These are phyloP conservation scores for Proterorhinus semilunaris DNA, from an alignment of 2,113 vertebrate species.

Conservation along the genomic window DNA sequence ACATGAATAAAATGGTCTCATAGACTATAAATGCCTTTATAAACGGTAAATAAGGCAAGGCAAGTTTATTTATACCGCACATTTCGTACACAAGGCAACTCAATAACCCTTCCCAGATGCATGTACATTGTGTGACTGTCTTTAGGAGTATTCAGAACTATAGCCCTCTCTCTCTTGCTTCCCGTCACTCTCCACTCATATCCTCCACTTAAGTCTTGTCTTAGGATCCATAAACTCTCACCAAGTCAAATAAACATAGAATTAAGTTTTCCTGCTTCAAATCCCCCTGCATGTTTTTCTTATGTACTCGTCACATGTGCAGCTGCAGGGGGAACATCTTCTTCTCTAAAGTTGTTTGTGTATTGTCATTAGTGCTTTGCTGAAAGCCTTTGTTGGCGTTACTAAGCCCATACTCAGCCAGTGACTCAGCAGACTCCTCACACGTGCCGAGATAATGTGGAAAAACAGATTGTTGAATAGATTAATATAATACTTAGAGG, in stretches of 20 bases:
- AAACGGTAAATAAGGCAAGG: too few relatives aligned
- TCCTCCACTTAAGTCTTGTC: conserved; percentile 33
- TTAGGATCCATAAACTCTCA: conserved; percentile 30
- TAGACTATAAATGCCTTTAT: background rate
- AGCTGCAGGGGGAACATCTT: conserved; percentile 34
- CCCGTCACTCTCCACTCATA: conserved; percentile 7
- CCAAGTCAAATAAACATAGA: conserved; percentile 58
- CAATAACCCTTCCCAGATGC: too few relatives aligned
- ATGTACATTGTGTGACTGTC: too few relatives aligned
- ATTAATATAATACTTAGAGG: conserved; percentile 57
- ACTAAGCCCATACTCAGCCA: conserved; percentile 37
- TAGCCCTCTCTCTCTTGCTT: background rate
- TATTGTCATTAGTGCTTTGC: conserved; percentile 16
- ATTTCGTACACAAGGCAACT: too few relatives aligned
- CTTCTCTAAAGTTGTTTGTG: conserved; percentile 23
- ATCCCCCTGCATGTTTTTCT: conserved; percentile 15
- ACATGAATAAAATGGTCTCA: too few relatives aligned
- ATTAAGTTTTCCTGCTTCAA: conserved; percentile 40
- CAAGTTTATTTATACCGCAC: too few relatives aligned
- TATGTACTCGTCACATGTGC: conserved; percentile 47
- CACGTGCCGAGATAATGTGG: conserved; percentile 53
- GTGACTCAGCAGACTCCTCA: conserved; percentile 61
- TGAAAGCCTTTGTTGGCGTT: conserved; percentile 34
- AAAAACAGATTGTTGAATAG: conserved; percentile 67
- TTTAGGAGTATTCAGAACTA: background rate